Base-by-base conservation (phyloP, 2,113 vertebrate genomes). In the Nyctereutes procyonoides region DNA sequence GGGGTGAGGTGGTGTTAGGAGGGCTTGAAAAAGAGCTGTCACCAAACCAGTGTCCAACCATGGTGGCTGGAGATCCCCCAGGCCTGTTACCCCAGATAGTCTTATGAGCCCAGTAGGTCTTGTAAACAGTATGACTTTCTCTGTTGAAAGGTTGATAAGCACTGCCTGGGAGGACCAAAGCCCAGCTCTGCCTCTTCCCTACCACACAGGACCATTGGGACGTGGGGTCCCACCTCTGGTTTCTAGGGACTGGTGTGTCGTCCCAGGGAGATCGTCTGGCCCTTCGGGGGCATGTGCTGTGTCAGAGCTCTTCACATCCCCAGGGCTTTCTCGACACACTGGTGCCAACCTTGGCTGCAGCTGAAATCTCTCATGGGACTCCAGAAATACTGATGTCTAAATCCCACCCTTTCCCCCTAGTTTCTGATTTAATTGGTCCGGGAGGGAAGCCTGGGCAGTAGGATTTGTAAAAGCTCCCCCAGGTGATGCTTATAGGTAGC, bases 341-440 rank as follows among this genome's bases (percentile, higher is more conserved):
- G 43, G 6, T 35, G 56, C 43, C 86, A 95, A 43, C 28, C 26
- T 55, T 0, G 0, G 35, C n/a, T 26, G 71, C 71, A 83, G 48
- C 7, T 73, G 32, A 88, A 83, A 69, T 71, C 43, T 51, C 35
- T 53, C 17, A 32, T 20, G 67, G 43, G 77, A 81, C 53, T 65
- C 83, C 4, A 53, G 90, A 87, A 58, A 69, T 35, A 77, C 13
- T 0, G 30, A 88, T 30, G 13, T 65, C 43, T 88, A 2, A 32
- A 76, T 14, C 58, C 63, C 19, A 53, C 30, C 76, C 3, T 43
- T 55, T 56, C 6, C 58, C 35, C 43, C 58, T 32, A 62, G 65
- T 77, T 88, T 92, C 82, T 96, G 82, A 96, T 77, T 87, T 97
- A 95, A 95, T 43, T 93, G 93, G 53, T 69, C 90, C 60, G 17